Conservation (phyloP, 2,888 invertebrate genomes). For the Nymphalis c-album region DNA sequence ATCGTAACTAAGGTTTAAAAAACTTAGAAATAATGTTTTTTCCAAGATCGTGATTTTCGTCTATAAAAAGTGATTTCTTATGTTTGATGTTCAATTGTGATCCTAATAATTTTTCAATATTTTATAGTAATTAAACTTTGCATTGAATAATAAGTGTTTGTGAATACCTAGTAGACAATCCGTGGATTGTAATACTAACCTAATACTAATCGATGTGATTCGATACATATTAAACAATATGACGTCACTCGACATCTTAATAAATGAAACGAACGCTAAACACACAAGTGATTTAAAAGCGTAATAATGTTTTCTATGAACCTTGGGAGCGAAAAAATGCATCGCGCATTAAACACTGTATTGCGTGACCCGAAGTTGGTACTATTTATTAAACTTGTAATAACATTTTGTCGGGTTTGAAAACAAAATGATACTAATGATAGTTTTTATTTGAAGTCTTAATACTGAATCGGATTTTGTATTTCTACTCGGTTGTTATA, state of each 20-base stretch:
- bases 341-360: slow-evolving; percentile 60
- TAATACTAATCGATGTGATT: no score
- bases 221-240: no score
- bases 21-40: no score
- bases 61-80: no score
- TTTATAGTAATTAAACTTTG: no score
- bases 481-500: neutral
- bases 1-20: no score
- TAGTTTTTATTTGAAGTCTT: slow-evolving; percentile 7
- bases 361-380: slow-evolving; percentile 70
- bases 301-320: slow-evolving; percentile 61
- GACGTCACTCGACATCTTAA: neutral
- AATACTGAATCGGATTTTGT: slow-evolving; percentile 1
- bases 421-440: slow-evolving; percentile 14
- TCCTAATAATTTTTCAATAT: no score
- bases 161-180: no score
- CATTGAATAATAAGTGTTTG: no score
- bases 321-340: slow-evolving; percentile 53
- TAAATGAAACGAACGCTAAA: neutral
- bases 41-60: no score
- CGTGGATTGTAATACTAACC: no score
- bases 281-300: slow-evolving; percentile 42
- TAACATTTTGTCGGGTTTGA: slow-evolving; percentile 46
- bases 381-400: slow-evolving; percentile 55
- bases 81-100: no score